These are phyloP conservation scores for Drosophila rellima DNA, from an alignment of 2,888 invertebrate species.

Conservation along the genomic window DNA sequence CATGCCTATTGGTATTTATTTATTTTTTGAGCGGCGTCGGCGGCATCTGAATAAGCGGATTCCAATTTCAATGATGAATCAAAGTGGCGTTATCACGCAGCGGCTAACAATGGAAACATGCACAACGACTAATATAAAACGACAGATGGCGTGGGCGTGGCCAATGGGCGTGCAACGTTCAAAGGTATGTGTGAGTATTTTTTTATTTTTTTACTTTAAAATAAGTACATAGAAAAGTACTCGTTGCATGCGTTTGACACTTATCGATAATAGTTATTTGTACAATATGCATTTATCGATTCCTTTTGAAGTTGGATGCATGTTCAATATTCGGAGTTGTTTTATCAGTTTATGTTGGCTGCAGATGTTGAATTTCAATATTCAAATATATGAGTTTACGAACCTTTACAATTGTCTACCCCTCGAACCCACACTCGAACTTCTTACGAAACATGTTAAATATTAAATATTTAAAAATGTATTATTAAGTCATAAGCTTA, in stretches of 20 bases:
- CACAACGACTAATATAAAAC: slow-evolving; percentile 21
- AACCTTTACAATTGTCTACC: too few species aligned
- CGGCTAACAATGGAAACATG: slow-evolving; percentile 12
- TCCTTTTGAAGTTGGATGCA: neutral
- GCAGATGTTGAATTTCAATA: neutral
- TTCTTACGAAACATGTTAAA: neutral
- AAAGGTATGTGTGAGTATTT: neutral
- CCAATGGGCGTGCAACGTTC: neutral
- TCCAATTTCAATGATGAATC: slow-evolving; percentile 72
- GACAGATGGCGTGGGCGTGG: slow-evolving; percentile 30
- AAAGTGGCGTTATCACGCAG: slow-evolving; percentile 56
- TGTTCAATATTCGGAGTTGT: neutral
- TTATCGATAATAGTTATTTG: slow-evolving; percentile 12
- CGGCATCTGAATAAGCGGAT: slow-evolving; percentile 60
- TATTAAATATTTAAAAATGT: neutral
- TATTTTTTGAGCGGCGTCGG: slow-evolving; percentile 27
- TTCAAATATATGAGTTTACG: neutral
- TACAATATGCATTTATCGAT: neutral
- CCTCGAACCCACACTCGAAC: neutral
- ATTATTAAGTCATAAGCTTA: neutral
- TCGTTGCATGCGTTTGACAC: neutral
- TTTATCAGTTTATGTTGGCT: neutral
- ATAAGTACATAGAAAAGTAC: neutral
- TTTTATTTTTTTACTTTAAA: neutral
- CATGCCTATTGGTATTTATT: slow-evolving; percentile 50